Conservation (phyloP, 2,113 vertebrate species). For the Rhineura floridana region DNA sequence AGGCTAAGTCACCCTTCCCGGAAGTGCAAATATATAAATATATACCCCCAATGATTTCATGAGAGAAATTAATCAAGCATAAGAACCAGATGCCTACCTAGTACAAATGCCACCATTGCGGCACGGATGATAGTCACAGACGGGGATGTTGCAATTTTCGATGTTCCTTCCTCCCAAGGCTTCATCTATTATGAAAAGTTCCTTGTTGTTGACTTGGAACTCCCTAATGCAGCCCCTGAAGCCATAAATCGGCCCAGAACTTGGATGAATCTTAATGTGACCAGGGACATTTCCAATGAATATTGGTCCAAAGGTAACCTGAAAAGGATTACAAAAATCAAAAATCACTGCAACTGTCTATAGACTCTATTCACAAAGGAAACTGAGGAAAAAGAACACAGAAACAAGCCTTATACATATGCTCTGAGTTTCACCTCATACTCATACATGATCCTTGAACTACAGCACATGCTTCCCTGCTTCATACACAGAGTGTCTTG, state of each 20-base stretch:
- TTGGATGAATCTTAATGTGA: slow-evolving; percentile 65
- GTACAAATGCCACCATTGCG: slow-evolving; percentile 84
- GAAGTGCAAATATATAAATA: background rate
- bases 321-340: slow-evolving; percentile 23
- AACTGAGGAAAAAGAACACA: background rate
- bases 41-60: slow-evolving; percentile 29
- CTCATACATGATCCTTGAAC: background rate
- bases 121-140: slow-evolving; percentile 81
- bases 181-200: slow-evolving; percentile 78
- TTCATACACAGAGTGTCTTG: background rate
- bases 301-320: slow-evolving; percentile 81
- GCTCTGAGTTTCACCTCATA: background rate
- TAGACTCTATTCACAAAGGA: background rate
- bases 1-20: too few relatives aligned
- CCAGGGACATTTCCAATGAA: slow-evolving; percentile 83
- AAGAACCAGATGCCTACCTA: slow-evolving; percentile 71
- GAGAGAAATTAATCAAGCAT: background rate
- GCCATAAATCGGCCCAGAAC: slow-evolving; percentile 66
- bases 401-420: background rate
- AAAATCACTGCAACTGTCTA: background rate
- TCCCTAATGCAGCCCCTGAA: slow-evolving; percentile 83
- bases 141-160: slow-evolving; percentile 79
- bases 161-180: slow-evolving; percentile 80
- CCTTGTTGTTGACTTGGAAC: slow-evolving; percentile 82
- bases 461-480: background rate